A percentile compares a stretch with the other conserved stretches of the same genome.
Conservation (phyloP, 2,797 vertebrate genomes). For the Nyctalus aviator region DNA sequence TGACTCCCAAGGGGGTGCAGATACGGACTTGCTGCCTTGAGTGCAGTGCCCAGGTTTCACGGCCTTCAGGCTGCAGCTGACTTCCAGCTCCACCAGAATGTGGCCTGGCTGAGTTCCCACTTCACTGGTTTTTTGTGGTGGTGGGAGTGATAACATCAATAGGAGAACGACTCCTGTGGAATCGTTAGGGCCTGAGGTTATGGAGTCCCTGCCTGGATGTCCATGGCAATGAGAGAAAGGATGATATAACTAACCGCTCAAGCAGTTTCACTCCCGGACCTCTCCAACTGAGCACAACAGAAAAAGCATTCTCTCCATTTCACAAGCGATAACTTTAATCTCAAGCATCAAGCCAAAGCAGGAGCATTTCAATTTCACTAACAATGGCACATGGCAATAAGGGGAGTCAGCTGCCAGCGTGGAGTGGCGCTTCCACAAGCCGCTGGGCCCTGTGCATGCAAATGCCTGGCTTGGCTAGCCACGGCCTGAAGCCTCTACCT, state of each 20-base stretch:
- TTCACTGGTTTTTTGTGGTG: conserved; percentile 16
- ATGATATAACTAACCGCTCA: conserved; percentile 39
- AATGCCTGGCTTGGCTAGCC: background rate
- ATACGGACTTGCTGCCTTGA: background rate
- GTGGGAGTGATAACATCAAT: background rate
- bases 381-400: conserved; percentile 25
- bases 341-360: conserved; percentile 58
- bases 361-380: conserved; percentile 28
- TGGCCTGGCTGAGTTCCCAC: background rate
- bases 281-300: conserved; percentile 57
- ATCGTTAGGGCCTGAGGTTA: conserved; percentile 60
- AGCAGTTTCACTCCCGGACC: conserved; percentile 64
- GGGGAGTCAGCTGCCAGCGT: background rate
- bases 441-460: background rate
- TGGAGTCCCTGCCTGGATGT: conserved; percentile 67
- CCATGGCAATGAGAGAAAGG: conserved; percentile 56
- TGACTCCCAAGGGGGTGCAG: background rate
- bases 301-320: conserved; percentile 60
- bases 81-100: background rate
- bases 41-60: background rate
- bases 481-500: background rate
- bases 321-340: conserved; percentile 68
- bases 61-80: conserved; percentile 20
- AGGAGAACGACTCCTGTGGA: conserved; percentile 38
- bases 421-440: background rate